Evolutionary conservation across 1,140 invertebrate species (phyloP).

Genomic region (Tetraneura akinire): DNA sequence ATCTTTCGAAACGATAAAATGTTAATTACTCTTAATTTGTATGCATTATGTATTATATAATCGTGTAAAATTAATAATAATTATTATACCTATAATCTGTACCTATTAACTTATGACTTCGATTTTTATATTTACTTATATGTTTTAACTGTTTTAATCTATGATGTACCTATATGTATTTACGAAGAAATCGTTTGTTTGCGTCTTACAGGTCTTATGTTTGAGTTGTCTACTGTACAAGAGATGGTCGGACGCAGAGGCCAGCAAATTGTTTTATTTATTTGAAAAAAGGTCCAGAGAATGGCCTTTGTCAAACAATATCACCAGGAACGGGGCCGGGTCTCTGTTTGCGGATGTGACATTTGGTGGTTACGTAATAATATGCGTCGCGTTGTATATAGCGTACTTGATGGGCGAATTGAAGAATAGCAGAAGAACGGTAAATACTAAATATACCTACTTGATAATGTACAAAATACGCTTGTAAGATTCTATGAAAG

Average conservation of each 20-base stretch:
- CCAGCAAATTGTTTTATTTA: slow-evolving; percentile 66
- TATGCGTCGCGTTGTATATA: slow-evolving; percentile 69
- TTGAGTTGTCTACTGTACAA: slow-evolving; percentile 69
- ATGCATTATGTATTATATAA: no score
- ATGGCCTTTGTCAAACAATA: slow-evolving; percentile 73
- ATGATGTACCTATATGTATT: no score
- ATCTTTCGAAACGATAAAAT: no score
- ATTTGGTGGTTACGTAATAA: slow-evolving; percentile 69
- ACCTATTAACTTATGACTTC: no score
- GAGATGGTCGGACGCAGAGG: slow-evolving; percentile 72
- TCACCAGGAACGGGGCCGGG: slow-evolving; percentile 69
- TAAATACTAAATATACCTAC: no score
- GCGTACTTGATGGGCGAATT: slow-evolving; percentile 68
- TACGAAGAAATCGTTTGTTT: background rate
- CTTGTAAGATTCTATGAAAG: no score
- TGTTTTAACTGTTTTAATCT: no score
- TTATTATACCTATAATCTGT: no score
- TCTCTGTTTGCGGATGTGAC: slow-evolving; percentile 66
- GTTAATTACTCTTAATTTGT: no score
- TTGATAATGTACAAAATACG: no score
- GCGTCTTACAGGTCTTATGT: slow-evolving; percentile 65
- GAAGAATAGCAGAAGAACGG: slow-evolving; percentile 63
- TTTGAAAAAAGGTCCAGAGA: slow-evolving; percentile 72
- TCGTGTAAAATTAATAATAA: no score
- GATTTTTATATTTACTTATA: no score